Evolutionary conservation across 2,888 invertebrate genomes (phyloP), one percentile per base, ranked within the genome.

Genomic region (Drosophila acutilabella): DNA sequence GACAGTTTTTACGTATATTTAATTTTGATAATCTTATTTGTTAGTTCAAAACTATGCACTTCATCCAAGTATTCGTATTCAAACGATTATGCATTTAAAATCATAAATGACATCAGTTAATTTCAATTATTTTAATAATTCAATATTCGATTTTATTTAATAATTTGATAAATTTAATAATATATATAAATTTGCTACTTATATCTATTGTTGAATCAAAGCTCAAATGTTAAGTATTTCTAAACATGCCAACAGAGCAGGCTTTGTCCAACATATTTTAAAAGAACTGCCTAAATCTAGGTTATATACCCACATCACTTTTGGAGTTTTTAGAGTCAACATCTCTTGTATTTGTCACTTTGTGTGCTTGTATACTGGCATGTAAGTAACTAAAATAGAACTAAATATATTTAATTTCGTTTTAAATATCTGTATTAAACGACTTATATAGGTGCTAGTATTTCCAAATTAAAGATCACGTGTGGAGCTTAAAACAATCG

Each of bases 311-410:
- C 26, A 47, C 14, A 14, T n/a, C 14, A 30, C n/a, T 44, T 51
- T 67, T 4, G 26, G 13, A 26, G 0, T 30, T 41, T n/a, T 7
- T 40, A 64, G 26, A 53, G 48, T 48, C 18, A 56, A 66, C 40
- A 51, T 4, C 44, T 64, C n/a, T 26, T 33, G 11, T 41, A 16
- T 38, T 26, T 30, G n/a, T 47, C 8, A 38, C 8, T 47, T 30
- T 48, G 13, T 53, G 18, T 13, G 13, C 16, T n/a, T 53, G 40
- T 53, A 33, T 50, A 18, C 20, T 26, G 41, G 41, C 26, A 41
- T 42, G 70, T 70, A 69, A 47, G 26, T 18, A 57, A n/a, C n/a
- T n/a, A n/a, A 40, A n/a, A 47, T 8, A 14, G 30, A 4, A 13
- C 23, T 1, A 23, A 5, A 6, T 23, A 6, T 23, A 6, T 6